Evolutionary conservation across 2,888 invertebrate species (phyloP).

Genomic region (Dolomedes plantarius): DNA sequence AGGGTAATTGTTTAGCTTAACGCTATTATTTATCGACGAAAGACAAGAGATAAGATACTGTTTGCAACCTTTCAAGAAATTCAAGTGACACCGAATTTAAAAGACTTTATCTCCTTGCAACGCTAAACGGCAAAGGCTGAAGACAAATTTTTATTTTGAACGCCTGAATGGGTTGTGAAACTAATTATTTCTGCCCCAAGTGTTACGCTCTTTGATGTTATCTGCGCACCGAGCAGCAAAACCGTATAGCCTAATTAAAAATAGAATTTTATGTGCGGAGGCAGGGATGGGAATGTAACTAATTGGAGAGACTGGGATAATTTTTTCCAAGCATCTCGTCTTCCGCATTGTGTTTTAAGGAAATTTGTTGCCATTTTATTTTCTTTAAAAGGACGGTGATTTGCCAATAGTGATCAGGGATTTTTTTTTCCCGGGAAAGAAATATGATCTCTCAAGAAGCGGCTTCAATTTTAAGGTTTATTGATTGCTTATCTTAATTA

Average conservation of each 20-base stretch:
- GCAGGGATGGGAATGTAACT: conserved; percentile 19
- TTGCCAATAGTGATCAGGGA: conserved; percentile 16
- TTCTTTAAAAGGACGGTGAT: conserved; percentile 3
- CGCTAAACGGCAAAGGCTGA: neutral
- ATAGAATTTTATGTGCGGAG: conserved; percentile 16
- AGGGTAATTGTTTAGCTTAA: conserved; percentile 21
- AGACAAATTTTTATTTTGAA: conserved; percentile 47
- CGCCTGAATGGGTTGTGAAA: conserved; percentile 40
- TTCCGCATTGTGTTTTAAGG: neutral
- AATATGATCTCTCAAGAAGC: neutral
- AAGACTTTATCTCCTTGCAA: neutral
- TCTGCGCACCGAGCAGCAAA: conserved; percentile 13
- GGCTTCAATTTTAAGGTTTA: neutral
- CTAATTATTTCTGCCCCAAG: conserved; percentile 63
- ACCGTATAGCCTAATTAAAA: conserved; percentile 51
- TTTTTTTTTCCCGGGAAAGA: neutral
- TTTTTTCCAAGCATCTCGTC: conserved; percentile 5
- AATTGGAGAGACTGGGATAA: conserved; percentile 24
- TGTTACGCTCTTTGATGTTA: conserved; percentile 42
- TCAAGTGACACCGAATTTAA: conserved; percentile 40
- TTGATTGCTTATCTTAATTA: neutral
- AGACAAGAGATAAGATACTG: conserved; percentile 29
- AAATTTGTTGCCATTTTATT: conserved; percentile 5
- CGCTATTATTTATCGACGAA: conserved; percentile 29
- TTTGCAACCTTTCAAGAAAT: conserved; percentile 31